Base-by-base conservation (phyloP, 2,888 invertebrate species). In the Tryphoninae sp. region DNA sequence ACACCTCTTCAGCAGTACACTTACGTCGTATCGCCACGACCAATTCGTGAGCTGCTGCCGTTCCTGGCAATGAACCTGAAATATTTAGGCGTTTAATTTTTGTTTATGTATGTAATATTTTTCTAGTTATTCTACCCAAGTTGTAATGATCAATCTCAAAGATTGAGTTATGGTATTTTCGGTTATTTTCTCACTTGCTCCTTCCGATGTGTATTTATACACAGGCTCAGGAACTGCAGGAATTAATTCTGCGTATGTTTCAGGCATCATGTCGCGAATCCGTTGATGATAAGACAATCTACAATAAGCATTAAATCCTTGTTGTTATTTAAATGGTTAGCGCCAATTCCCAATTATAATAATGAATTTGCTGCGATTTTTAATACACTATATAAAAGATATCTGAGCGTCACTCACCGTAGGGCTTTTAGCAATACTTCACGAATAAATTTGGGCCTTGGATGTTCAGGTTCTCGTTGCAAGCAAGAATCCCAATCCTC, bases 231-330 rank as follows among this genome's bases (percentile, higher is more conserved):
- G 96, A 90, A 96, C 96, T 22, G 94, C 93, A 1, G 99, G 99
- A 81, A 98, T 95, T 84, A 99, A 94, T 61, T 95, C 94, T 7
- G 95, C 94, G 92, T 98, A 98, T 0, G 95, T 94, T 87, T 96
- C 96, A 3, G 99, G 98, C 90, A 98, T 95, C 93, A 98, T 97
- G 87, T 99, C 98, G 72, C 95, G 95, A 81, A 99, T 96, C 87
- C 98, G 94, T 92, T 98, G 97, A 91, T 97, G 97, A 92, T 99
- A 99, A 0, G 99, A 98, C 84, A 99, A 93, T 89, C 97, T 97
- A 87, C 13, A 92, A 33, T 9, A 6, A 23, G 13, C 13, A 74
- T 26, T 68, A 8, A 13, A 49, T 45, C 3, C 42, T 23, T 69
- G 6, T 42, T 51, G 9, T 23, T 55, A 51, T 9, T 11, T 67